phyloP scores from a whole-genome alignment of 2,113 vertebrate genomes.

The Lampris incognitus region DNA sequence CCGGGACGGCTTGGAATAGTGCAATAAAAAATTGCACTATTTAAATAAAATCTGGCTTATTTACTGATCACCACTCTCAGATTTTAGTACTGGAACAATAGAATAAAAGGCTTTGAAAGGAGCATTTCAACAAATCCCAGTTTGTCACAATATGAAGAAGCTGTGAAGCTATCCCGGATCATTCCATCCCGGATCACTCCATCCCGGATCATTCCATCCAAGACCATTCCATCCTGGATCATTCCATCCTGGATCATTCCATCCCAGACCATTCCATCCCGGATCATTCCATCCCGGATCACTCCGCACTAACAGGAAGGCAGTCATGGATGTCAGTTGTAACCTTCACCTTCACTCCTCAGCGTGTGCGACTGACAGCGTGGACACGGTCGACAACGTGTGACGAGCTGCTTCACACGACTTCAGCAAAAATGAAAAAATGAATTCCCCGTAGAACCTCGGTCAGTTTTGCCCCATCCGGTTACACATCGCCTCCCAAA shows the following conservation, averaged over 20 bases:
- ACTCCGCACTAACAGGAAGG: constrained; percentile 24
- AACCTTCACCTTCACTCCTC: background rate
- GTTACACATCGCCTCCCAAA: constrained; percentile 34
- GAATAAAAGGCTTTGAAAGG: background rate
- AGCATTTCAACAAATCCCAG: background rate
- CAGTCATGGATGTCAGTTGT: constrained; percentile 9
- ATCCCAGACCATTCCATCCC: background rate
- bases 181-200: constrained; percentile 21
- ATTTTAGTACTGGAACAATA: too few relatives aligned
- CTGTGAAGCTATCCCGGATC: background rate
- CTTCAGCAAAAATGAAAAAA: constrained; percentile 17
- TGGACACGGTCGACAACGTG: constrained; percentile 2
- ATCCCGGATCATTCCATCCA: background rate
- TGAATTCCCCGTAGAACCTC: constrained; percentile 36
- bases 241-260: constrained; percentile 21
- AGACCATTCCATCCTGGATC: constrained; percentile 17
- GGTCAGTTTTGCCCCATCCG: background rate
- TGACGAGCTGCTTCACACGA: constrained; percentile 24
- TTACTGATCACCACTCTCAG: too few relatives aligned
- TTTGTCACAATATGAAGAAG: constrained; percentile 15
- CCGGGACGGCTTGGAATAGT: too few relatives aligned
- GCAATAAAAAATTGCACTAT: too few relatives aligned
- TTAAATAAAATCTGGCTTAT: too few relatives aligned
- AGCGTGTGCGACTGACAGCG: constrained; percentile 10
- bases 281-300: constrained; percentile 5